Percentiles rank a stretch among this genome's conserved stretches.
These are phyloP conservation scores for Agrilus cyanescens DNA, from an alignment of 2,888 invertebrate species.

Conservation along the genomic window DNA sequence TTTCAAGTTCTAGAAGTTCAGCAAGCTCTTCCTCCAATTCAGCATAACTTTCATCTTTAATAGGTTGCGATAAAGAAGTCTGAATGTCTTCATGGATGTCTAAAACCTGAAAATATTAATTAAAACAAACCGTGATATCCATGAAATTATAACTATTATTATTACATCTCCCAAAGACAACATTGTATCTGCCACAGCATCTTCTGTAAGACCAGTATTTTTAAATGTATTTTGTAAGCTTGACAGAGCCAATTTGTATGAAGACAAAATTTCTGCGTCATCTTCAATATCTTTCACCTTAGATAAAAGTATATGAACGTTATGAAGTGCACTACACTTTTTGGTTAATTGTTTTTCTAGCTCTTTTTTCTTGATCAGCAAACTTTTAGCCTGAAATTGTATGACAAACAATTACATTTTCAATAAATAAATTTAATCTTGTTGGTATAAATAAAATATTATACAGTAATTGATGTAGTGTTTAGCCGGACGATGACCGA, in stretches of 20 bases:
- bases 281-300: slow-evolving; percentile 46
- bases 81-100: slow-evolving; percentile 47
- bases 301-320: slow-evolving; percentile 46
- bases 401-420: background rate
- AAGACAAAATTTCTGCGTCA: slow-evolving; percentile 43
- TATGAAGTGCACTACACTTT: slow-evolving; percentile 43
- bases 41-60: slow-evolving; percentile 41
- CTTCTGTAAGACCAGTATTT: slow-evolving; percentile 52
- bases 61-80: slow-evolving; percentile 38
- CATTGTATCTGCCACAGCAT: slow-evolving; percentile 58
- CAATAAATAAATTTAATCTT: too few species aligned
- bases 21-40: slow-evolving; percentile 57
- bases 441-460: too few species aligned
- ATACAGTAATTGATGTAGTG: too few species aligned
- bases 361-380: slow-evolving; percentile 48
- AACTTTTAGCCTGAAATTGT: slow-evolving; percentile 44
- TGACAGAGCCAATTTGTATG: slow-evolving; percentile 54
- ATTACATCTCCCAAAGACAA: slow-evolving; percentile 58
- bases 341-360: slow-evolving; percentile 44
- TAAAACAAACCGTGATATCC: background rate
- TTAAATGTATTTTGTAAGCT: slow-evolving; percentile 55
- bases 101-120: slow-evolving; percentile 38
- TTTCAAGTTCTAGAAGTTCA: slow-evolving; percentile 39
- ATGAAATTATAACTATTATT: slow-evolving; percentile 3
- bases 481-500: too few species aligned